Conservation (phyloP, 2,888 invertebrate species). For the Lepidocyrtinus sp. region DNA sequence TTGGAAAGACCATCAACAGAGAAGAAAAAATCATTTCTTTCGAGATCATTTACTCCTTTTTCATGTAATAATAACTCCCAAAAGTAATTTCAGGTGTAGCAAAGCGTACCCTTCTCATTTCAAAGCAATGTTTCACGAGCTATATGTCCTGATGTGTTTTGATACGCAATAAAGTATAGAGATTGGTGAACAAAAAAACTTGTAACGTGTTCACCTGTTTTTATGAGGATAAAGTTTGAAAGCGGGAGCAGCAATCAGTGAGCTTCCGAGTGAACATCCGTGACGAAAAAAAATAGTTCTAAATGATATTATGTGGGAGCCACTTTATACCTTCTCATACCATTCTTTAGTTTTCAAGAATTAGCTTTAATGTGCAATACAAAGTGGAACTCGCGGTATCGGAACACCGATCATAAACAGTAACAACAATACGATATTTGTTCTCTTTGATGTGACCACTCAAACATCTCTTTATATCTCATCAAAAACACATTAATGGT, state of each 20-base stretch:
- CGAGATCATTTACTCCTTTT: constrained; percentile 4
- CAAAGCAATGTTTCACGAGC: constrained; percentile 5
- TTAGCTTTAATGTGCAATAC: background rate
- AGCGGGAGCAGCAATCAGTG: constrained; percentile 34
- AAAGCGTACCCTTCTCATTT: constrained; percentile 22
- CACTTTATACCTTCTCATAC: constrained; percentile 5
- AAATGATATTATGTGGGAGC: constrained; percentile 48
- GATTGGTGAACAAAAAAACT: background rate
- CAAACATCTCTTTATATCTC: constrained; percentile 69
- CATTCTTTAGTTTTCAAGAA: background rate
- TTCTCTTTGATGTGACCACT: constrained; percentile 44
- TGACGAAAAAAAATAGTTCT: constrained; percentile 53
- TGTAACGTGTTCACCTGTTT: background rate
- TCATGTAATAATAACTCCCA: constrained; percentile 10
- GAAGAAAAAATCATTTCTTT: constrained; percentile 4
- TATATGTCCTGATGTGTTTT: constrained; percentile 23
- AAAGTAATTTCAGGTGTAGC: constrained; percentile 19
- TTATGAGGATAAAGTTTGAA: background rate
- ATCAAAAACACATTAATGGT: constrained; percentile 71
- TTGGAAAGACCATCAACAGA: background rate
- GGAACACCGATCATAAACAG: background rate
- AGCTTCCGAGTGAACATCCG: constrained; percentile 61
- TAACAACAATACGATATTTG: constrained; percentile 34
- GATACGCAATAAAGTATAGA: background rate
- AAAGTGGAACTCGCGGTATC: background rate